A percentile compares a stretch with the other conserved stretches of the same genome.
Evolutionary conservation across 2,113 vertebrate genomes (phyloP).

Genomic region (Eulemur rufifrons): DNA sequence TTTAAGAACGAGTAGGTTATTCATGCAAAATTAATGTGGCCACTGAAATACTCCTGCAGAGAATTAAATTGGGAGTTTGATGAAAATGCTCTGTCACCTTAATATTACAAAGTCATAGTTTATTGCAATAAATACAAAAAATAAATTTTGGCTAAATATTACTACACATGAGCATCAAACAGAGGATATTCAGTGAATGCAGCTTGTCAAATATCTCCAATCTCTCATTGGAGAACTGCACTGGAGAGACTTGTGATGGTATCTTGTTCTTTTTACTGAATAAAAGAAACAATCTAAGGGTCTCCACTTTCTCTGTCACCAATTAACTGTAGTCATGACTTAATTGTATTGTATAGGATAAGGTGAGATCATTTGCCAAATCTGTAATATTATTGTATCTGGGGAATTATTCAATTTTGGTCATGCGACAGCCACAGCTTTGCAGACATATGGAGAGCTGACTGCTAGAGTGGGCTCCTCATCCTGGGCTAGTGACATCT

Average conservation of each 20-base stretch:
- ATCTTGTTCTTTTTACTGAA: background rate
- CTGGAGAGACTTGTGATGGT: background rate
- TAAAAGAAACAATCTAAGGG: background rate
- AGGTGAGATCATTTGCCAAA: background rate
- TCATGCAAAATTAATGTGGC: conserved; percentile 15
- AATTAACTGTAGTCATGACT: background rate
- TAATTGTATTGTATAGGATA: background rate
- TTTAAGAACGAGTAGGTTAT: background rate
- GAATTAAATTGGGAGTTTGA: background rate
- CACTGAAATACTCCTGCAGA: background rate
- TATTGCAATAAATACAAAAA: background rate
- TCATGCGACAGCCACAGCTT: background rate
- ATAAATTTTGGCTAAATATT: background rate
- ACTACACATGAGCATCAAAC: background rate
- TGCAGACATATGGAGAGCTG: background rate
- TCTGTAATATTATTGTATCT: background rate
- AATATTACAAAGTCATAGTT: background rate
- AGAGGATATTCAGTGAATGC: background rate
- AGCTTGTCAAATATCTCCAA: background rate
- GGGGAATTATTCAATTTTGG: background rate
- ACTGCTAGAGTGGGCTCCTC: fast-evolving
- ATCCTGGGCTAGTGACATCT: too few relatives aligned
- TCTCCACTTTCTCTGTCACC: background rate
- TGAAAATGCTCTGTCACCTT: background rate
- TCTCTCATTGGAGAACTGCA: background rate